Conservation (phyloP, 2,888 invertebrate species). For the Drosophila imparisetae region DNA sequence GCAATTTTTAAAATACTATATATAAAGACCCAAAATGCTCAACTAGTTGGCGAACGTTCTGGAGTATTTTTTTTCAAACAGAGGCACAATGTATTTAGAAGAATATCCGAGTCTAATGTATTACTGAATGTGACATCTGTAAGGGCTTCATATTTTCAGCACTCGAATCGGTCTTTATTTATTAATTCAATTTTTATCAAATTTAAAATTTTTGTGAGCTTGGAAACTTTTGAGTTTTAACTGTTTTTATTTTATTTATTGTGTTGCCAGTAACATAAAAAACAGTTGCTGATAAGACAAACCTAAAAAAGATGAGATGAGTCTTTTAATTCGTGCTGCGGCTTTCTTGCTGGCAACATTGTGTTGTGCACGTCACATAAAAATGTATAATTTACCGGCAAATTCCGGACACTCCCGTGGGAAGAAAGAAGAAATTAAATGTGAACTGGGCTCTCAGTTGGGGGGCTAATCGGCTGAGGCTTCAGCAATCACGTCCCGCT, state of each 20-base stretch:
- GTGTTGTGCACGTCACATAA: too few species aligned
- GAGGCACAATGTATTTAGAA: background rate
- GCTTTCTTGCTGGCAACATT: too few species aligned
- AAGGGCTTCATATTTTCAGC: background rate
- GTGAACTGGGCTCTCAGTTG: too few species aligned
- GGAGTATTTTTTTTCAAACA: background rate
- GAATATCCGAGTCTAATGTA: background rate
- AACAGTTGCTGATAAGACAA: background rate
- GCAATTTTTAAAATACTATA: constrained; percentile 1
- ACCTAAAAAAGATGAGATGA: background rate
- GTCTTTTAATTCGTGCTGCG: too few species aligned
- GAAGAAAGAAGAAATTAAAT: too few species aligned
- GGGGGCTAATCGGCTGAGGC: too few species aligned
- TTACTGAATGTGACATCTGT: background rate
- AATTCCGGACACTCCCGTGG: too few species aligned
- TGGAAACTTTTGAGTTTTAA: background rate
- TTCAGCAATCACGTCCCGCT: too few species aligned
- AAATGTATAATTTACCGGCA: too few species aligned
- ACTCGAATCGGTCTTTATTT: background rate
- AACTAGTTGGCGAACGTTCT: too few species aligned
- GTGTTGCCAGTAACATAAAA: background rate
- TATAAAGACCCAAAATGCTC: background rate
- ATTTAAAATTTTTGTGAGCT: background rate
- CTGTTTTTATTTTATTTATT: background rate
- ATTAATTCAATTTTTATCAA: background rate